Base-by-base conservation (phyloP, 2,888 invertebrate genomes). In the Thalpophila matura region DNA sequence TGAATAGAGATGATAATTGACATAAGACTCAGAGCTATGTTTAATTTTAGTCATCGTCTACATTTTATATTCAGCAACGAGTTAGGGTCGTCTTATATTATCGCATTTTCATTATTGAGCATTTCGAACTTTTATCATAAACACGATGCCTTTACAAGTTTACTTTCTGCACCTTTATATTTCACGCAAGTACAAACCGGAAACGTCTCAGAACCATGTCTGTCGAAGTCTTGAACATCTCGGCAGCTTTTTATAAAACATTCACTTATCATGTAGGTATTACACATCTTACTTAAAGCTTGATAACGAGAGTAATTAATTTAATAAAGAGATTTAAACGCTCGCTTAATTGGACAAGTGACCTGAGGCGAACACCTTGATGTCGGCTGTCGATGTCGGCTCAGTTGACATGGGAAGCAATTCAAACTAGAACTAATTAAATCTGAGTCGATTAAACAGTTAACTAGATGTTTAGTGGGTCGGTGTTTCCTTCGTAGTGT, bases 401-500 rank as follows among this genome's bases (percentile, higher is more conserved):
- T n/a, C 57, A 47, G 46, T 12, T 24, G 45, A 46, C 45, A 56
- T 6, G 33, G 20, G 14, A 16, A 20, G 7, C 29, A 27, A 6
- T 45, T 22, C 14, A 50, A 66, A 58, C 65, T 58, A 33, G 60
- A 56, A 35, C 26, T 66, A 59, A 59, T 76, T 62, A 58, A 54
- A 35, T 9, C 26, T 26, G 29, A 26, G 42, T n/a, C 18, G 33
- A 58, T 58, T 58, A 57, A 54, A 68, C 35, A 69, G 64, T 61
- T 61, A 69, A 40, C 38, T 14, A 57, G 40, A 54, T 33, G 37
- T 31, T 53, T 45, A 64, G 64, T 74, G 51, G 76, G 76, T 67
- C 78, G 58, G 50, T 46, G 38, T 49, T 74, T 71, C 78, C 74
- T 77, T 60, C 1, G n/a, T 33, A 37, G 35, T 43, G 33, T 66